Conservation (phyloP, 2,797 vertebrate genomes). For the Melanogrammus aeglefinus region DNA sequence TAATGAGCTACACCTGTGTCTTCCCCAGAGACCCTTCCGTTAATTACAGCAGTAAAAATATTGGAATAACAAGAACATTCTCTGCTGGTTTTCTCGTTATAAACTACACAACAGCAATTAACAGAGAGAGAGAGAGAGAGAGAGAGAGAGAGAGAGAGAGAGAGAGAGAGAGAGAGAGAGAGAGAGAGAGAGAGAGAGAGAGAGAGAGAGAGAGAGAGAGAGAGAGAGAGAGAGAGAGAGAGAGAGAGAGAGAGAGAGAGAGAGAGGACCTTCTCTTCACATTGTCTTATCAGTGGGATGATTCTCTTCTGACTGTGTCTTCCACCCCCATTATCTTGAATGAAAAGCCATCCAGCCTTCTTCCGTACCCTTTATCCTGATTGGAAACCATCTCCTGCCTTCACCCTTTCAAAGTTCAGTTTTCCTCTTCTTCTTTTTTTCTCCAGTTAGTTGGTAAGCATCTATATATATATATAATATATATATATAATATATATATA, state of each 20-base stretch:
- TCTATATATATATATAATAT: no score
- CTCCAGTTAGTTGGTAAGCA: no score
- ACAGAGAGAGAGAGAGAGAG: no score
- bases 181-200: not conserved
- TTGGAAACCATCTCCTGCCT: not conserved
- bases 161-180: conserved; percentile 2
- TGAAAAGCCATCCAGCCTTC: not conserved
- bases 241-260: not conserved
- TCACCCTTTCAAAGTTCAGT: no score
- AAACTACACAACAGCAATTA: not conserved
- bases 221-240: conserved; percentile 2
- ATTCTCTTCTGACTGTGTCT: not conserved
- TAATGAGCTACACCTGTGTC: not conserved
- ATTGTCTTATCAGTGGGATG: not conserved
- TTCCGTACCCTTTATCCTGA: not conserved
- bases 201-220: not conserved
- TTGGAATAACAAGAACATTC: not conserved
- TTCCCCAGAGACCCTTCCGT: not conserved
- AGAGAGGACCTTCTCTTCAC: not conserved
- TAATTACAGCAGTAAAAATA: not conserved
- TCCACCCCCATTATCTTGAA: not conserved
- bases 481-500: no score
- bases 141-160: not conserved
- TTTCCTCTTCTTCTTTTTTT: no score
- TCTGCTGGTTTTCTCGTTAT: not conserved